These are phyloP conservation scores for Trogon melanurus DNA, from an alignment of 2,113 vertebrate species.

Conservation along the genomic window DNA sequence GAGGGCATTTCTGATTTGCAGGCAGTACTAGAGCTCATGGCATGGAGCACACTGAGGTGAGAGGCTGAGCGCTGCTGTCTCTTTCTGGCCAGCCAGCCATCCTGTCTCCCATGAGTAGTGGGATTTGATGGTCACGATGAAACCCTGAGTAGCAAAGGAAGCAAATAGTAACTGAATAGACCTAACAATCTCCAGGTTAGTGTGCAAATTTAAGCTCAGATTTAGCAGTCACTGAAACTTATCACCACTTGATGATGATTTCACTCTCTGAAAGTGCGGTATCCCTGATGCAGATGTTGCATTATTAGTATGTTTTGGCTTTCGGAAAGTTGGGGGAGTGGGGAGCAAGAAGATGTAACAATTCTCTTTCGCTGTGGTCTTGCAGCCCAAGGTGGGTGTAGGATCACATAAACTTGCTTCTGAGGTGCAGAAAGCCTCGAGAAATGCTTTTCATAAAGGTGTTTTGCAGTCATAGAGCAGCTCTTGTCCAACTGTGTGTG, in stretches of 20 bases:
- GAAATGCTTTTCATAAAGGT: not conserved
- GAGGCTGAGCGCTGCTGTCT: not conserved
- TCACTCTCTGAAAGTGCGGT: not conserved
- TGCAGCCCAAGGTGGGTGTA: not conserved
- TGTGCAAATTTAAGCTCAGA: not conserved
- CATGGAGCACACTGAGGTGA: not conserved
- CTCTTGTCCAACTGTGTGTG: no score
- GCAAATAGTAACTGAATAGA: not conserved
- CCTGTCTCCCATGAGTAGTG: not conserved
- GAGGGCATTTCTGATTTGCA: not conserved
- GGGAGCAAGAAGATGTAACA: not conserved
- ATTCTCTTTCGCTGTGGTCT: not conserved
- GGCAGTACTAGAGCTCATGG: not conserved
- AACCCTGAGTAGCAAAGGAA: not conserved
- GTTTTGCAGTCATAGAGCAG: not conserved
- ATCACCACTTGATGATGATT: not conserved
- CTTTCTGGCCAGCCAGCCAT: not conserved
- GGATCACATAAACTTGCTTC: not conserved
- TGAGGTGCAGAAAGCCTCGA: not conserved
- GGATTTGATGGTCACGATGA: not conserved
- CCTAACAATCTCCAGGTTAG: not conserved
- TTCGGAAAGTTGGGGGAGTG: not conserved
- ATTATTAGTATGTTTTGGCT: not conserved
- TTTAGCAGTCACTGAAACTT: not conserved
- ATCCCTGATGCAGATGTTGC: not conserved